Percentiles rank a stretch among this genome's conserved stretches.
Conservation (phyloP, 2,113 vertebrate species). For the Cettia cetti region DNA sequence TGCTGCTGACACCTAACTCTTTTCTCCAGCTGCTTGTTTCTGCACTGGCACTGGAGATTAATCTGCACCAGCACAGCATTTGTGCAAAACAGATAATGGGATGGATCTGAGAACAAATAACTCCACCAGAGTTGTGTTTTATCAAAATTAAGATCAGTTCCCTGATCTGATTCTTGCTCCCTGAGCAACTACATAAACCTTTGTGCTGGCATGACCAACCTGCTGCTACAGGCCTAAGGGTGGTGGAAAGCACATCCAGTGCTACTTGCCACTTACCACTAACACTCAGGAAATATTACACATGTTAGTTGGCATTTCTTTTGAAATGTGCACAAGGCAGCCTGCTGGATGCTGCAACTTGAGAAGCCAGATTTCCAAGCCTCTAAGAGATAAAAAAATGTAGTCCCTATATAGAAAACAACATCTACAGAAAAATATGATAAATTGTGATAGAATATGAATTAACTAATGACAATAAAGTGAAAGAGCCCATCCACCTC, state of each 20-base stretch:
- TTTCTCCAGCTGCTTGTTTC: neutral
- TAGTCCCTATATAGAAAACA: neutral
- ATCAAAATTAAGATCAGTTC: neutral
- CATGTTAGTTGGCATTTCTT: neutral
- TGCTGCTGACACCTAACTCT: neutral
- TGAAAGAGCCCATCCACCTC: neutral
- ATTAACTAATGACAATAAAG: neutral
- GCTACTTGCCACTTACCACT: neutral
- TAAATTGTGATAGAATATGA: fast-evolving
- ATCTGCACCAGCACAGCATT: neutral
- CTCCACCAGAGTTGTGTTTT: neutral
- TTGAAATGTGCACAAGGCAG: neutral
- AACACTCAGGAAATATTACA: neutral
- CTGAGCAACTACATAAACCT: neutral
- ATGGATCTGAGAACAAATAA: neutral
- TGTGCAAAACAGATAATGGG: neutral
- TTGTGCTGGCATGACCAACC: neutral
- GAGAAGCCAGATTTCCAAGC: neutral
- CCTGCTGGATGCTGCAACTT: neutral
- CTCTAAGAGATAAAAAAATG: neutral
- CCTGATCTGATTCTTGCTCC: neutral
- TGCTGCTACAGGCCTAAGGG: neutral
- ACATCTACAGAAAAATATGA: fast-evolving
- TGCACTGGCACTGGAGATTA: neutral
- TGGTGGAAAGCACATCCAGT: neutral